Conservation (phyloP, 2,888 invertebrate genomes). For the Oasisia sp. region DNA sequence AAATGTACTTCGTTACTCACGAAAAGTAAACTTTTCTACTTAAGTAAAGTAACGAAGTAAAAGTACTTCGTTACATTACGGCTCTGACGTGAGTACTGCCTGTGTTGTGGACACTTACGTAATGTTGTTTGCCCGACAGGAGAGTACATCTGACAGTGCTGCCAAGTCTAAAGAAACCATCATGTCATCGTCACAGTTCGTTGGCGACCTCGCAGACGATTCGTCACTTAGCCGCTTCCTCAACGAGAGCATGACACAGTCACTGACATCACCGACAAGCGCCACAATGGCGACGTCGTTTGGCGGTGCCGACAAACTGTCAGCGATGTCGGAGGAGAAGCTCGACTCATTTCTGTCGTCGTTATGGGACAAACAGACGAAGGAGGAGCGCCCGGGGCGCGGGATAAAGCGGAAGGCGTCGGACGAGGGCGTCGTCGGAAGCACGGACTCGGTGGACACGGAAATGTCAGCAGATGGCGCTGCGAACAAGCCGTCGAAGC, state of each 20-base stretch:
- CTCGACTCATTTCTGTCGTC: constrained; percentile 47
- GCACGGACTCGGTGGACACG: constrained; percentile 44
- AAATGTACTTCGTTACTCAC: too few relatives aligned
- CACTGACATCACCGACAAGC: constrained; percentile 14
- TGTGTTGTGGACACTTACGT: background rate
- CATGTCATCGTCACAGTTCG: background rate
- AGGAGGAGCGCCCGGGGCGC: constrained; percentile 34
- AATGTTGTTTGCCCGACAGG: background rate
- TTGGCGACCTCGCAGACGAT: constrained; percentile 28
- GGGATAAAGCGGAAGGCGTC: constrained; percentile 28
- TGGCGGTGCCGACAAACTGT: background rate
- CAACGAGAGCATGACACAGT: background rate
- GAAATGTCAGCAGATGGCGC: constrained; percentile 32
- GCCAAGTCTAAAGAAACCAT: background rate
- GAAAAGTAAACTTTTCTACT: too few relatives aligned
- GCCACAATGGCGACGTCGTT: background rate
- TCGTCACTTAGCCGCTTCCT: constrained; percentile 22
- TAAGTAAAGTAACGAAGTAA: too few relatives aligned
- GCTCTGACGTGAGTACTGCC: too few relatives aligned
- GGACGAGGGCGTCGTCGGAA: constrained; percentile 25
- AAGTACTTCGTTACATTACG: too few relatives aligned
- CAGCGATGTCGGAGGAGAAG: background rate
- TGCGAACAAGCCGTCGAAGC: constrained; percentile 47
- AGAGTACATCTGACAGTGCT: background rate
- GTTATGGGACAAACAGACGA: constrained; percentile 51